Percentiles rank a stretch among this genome's conserved stretches.
These are phyloP conservation scores for Hydrophis major DNA, from an alignment of 2,797 vertebrate genomes.

Conservation along the genomic window DNA sequence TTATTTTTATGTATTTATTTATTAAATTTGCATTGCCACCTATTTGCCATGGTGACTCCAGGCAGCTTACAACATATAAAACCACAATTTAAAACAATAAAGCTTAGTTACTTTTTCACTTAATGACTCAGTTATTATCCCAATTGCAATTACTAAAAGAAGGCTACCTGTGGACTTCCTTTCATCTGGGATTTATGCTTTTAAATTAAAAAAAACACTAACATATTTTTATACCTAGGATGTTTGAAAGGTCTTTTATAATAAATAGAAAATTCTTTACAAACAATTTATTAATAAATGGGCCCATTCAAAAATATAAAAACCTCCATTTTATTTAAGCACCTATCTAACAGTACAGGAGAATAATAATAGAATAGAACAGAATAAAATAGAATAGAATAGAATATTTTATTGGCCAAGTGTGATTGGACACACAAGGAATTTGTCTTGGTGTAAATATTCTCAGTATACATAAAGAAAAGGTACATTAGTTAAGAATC, in stretches of 20 bases:
- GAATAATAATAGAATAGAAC: neutral
- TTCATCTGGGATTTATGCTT: neutral
- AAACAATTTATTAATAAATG: neutral
- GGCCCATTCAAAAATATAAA: neutral
- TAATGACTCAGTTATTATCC: neutral
- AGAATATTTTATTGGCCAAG: no score
- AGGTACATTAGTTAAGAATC: no score
- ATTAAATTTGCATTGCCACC: no score
- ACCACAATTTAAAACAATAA: no score
- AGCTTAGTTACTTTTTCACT: neutral
- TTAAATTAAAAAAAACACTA: neutral
- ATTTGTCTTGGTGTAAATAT: no score
- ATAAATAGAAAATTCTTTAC: neutral
- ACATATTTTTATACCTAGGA: neutral
- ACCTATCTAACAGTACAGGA: neutral
- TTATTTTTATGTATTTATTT: neutral
- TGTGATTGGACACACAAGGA: no score
- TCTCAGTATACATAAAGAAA: no score
- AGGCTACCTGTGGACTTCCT: neutral
- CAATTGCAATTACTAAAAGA: neutral
- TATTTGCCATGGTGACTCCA: no score
- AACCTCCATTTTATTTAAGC: neutral
- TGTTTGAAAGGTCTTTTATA: neutral
- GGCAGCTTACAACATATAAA: no score
- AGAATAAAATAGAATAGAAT: no score